Percentiles rank a stretch among this genome's conserved stretches.
phyloP scores from a whole-genome alignment of 53 echinoderm and acorn worm genomes.

The Echinometra lucunter region DNA sequence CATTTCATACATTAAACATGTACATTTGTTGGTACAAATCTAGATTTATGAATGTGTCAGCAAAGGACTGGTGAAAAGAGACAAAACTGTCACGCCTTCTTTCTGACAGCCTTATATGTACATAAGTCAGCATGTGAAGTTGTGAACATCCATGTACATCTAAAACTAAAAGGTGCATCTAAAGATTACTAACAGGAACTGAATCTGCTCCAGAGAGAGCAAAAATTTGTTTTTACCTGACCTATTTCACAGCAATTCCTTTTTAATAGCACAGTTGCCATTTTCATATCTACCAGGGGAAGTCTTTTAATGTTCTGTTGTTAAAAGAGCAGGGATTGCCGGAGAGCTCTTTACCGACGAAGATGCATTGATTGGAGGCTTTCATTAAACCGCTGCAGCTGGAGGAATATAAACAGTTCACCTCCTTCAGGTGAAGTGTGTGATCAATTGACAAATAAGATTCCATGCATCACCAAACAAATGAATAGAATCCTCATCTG shows the following conservation, averaged over 20 bases:
- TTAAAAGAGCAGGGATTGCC: neutral
- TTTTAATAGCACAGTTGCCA: neutral
- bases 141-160: too few species aligned
- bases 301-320: neutral
- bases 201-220: neutral
- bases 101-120: too few species aligned
- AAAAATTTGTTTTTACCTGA: neutral
- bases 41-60: too few species aligned
- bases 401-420: conserved; percentile 38
- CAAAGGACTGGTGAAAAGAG: too few species aligned
- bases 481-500: conserved; percentile 36
- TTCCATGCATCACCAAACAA: conserved; percentile 55
- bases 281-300: neutral
- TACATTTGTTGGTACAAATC: too few species aligned
- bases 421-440: conserved; percentile 52
- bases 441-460: conserved; percentile 57
- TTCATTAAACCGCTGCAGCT: conserved; percentile 41
- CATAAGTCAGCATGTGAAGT: too few species aligned
- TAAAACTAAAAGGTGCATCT: too few species aligned
- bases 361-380: neutral
- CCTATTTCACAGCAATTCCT: neutral
- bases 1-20: too few species aligned
- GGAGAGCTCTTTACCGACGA: neutral
- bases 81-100: too few species aligned
- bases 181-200: neutral